These are phyloP conservation scores for Microtus richardsoni DNA, from an alignment of 2,113 vertebrate species.

Conservation along the genomic window DNA sequence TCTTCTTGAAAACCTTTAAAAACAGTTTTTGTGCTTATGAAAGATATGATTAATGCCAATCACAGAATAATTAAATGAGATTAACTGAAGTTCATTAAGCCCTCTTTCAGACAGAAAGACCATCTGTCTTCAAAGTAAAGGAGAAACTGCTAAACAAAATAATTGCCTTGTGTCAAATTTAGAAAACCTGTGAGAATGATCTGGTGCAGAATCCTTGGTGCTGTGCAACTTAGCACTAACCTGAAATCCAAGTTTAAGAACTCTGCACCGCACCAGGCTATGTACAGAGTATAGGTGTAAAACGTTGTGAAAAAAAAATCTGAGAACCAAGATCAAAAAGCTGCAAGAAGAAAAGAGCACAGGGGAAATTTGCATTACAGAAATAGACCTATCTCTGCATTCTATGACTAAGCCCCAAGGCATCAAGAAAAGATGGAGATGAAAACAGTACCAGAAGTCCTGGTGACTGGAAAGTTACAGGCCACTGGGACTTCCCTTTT, in stretches of 20 bases:
- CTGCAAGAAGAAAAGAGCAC: not conserved
- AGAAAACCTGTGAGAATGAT: not conserved
- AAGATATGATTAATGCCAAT: conserved; percentile 31
- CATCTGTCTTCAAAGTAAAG: not conserved
- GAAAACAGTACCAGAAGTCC: not conserved
- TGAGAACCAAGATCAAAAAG: conserved; percentile 41
- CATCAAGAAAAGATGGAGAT: not conserved
- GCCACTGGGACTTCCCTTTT: not conserved
- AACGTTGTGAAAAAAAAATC: conserved; percentile 2
- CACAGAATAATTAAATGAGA: conserved; percentile 27
- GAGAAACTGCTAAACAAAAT: not conserved
- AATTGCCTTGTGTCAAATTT: not conserved
- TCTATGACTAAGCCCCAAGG: not conserved
- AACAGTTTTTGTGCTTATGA: not conserved
- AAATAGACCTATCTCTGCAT: not conserved
- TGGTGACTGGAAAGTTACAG: not conserved
- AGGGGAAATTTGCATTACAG: conserved; percentile 35
- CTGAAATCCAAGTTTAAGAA: not conserved
- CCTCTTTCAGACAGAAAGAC: conserved; percentile 2
- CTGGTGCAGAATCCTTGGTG: too few species aligned
- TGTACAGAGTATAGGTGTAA: not conserved
- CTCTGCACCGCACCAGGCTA: not conserved
- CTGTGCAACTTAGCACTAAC: not conserved
- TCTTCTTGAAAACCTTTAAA: not conserved
- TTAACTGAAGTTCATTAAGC: not conserved